Base-by-base conservation (phyloP, 2,113 vertebrate genomes). In the Psilopogon haemacephalus region DNA sequence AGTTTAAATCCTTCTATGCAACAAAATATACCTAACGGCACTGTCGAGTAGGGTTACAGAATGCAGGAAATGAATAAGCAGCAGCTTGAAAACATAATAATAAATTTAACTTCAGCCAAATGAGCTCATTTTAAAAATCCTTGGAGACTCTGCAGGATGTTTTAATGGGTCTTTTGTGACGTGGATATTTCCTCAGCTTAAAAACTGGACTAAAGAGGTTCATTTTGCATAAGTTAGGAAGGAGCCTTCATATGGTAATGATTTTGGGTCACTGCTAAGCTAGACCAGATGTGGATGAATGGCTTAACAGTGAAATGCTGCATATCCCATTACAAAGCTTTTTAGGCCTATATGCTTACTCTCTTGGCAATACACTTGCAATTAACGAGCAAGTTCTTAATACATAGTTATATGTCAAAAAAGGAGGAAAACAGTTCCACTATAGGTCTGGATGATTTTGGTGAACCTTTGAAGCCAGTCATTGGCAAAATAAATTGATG, bases 271-370 rank as follows among this genome's bases (percentile, higher is more conserved):
- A 74, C 37, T 94, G 84, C 46, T 95, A 96, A 96, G 15, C 78
- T 91, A 82, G 71, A 96, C 93, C 95, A 96, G 93, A 95, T 95
- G 95, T 85, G 76, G 35, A 69, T 83, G 82, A 90, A 84, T 73
- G 67, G 59, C 83, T 95, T 86, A 84, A 55, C 33, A 79, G 88
- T 90, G 83, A 95, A 95, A 93, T 64, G 63, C 67, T 93, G 86
- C 68, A 30, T 95, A 91, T 95, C 83, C 50, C 20, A 77, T 96
- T 96, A 95, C 84, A 93, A 91, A 93, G 84, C 68, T 76, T 93
- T 94, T 91, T 76, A 92, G 81, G 46, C 44, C 67, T 82, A 2
- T 44, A 77, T 71, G 50, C 20, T 63, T 89, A 78, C 17, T 21
- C 62, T 93, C 35, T 67, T 90, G 70, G 59, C 55, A 84, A 77